These are phyloP conservation scores for Ophion costatus DNA, from an alignment of 2,888 invertebrate genomes.

Conservation along the genomic window DNA sequence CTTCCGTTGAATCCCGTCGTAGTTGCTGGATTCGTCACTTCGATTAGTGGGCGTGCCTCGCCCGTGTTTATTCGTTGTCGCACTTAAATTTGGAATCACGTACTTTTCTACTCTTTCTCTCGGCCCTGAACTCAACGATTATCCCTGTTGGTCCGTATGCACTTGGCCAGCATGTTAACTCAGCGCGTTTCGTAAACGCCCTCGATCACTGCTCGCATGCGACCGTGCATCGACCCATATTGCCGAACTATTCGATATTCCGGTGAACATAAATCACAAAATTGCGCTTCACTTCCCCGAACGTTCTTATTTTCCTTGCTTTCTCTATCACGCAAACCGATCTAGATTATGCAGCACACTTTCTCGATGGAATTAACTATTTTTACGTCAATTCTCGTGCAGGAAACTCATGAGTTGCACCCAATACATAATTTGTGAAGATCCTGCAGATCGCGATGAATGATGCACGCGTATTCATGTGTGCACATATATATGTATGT, in stretches of 20 bases:
- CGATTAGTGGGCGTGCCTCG: not conserved
- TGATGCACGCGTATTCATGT: constrained; percentile 29
- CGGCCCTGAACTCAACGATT: constrained; percentile 40
- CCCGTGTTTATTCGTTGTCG: not conserved
- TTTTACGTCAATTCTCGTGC: constrained; percentile 19
- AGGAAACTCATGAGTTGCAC: constrained; percentile 1
- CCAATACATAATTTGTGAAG: constrained; percentile 8
- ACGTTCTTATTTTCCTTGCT: not conserved
- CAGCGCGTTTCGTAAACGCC: constrained; percentile 44
- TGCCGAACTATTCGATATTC: constrained; percentile 41
- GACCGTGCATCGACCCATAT: constrained; percentile 55
- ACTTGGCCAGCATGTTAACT: constrained; percentile 58
- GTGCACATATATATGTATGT: constrained; percentile 2
- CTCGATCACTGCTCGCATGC: constrained; percentile 46
- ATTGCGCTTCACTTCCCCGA: constrained; percentile 23
- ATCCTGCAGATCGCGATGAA: constrained; percentile 39
- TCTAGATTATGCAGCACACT: constrained; percentile 21
- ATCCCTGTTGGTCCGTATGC: constrained; percentile 53
- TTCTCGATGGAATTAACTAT: constrained; percentile 14
- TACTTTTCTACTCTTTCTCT: constrained; percentile 10
- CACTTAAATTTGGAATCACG: constrained; percentile 50
- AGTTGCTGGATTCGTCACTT: not conserved
- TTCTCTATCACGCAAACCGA: constrained; percentile 17
- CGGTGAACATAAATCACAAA: constrained; percentile 11
- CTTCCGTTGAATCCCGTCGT: not conserved